These are phyloP conservation scores for Oxystoma pomonae DNA, from an alignment of 2,888 invertebrate species.

Conservation along the genomic window DNA sequence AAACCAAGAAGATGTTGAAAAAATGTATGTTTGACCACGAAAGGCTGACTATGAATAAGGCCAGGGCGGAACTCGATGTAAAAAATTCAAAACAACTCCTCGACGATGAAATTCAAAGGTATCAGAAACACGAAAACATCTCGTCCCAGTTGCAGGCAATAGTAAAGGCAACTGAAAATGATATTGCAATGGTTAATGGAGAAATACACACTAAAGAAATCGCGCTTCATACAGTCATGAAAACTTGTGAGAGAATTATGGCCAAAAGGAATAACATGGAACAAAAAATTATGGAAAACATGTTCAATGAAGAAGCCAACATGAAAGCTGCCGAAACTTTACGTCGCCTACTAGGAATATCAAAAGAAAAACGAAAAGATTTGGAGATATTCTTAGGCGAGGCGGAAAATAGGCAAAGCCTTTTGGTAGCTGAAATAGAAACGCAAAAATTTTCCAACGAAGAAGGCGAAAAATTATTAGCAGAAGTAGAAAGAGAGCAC, in stretches of 20 bases:
- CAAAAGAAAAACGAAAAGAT: conserved; percentile 47
- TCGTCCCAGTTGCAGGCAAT: conserved; percentile 55
- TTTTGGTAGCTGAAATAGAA: conserved; percentile 56
- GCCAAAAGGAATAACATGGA: conserved; percentile 59
- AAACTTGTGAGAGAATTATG: conserved; percentile 51
- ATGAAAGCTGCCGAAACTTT: conserved; percentile 26
- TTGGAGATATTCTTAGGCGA: conserved; percentile 39
- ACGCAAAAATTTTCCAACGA: conserved; percentile 43
- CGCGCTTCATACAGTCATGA: conserved; percentile 18
- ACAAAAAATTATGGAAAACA: conserved; percentile 45
- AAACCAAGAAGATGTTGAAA: conserved; percentile 60
- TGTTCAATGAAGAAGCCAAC: conserved; percentile 26
- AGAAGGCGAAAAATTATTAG: conserved; percentile 39
- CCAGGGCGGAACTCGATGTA: conserved; percentile 56
- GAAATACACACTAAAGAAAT: conserved; percentile 29
- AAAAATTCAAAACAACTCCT: conserved; percentile 47
- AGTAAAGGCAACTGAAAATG: conserved; percentile 59
- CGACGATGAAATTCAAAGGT: conserved; percentile 53
- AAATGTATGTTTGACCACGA: conserved; percentile 67
- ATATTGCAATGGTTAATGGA: conserved; percentile 52
- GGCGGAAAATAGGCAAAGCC: conserved; percentile 58
- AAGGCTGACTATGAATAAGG: conserved; percentile 57
- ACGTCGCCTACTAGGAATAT: conserved; percentile 17
- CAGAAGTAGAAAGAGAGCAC: conserved; percentile 43
- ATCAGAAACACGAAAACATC: conserved; percentile 51